phyloP scores from a whole-genome alignment of 2,113 vertebrate species.

The Acrocephalus arundinaceus region DNA sequence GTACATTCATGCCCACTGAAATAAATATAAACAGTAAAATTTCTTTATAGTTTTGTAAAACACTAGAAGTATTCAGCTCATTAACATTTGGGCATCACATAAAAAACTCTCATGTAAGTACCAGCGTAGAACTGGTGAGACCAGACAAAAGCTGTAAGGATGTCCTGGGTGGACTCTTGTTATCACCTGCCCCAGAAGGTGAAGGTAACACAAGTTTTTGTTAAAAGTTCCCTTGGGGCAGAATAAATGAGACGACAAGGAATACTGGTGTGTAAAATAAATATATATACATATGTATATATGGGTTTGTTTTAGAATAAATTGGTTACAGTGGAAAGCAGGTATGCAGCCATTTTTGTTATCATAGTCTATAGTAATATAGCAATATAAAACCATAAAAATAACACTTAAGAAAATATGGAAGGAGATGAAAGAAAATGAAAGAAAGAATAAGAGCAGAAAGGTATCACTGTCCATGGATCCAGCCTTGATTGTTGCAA shows the following conservation, averaged over 20 bases:
- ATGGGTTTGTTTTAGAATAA: neutral
- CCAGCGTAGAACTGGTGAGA: too few relatives aligned
- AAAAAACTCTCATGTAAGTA: neutral
- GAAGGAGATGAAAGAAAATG: neutral
- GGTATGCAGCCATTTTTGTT: neutral
- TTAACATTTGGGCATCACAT: rapidly evolving
- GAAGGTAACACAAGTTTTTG: neutral
- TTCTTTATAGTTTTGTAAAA: neutral
- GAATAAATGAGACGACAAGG: neutral
- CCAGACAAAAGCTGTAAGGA: rapidly evolving
- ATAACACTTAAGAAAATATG: neutral
- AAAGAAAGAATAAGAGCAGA: neutral
- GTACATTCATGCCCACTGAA: neutral
- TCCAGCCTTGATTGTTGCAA: neutral
- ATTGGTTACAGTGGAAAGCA: neutral
- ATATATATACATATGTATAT: neutral
- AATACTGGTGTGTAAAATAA: neutral
- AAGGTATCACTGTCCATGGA: neutral
- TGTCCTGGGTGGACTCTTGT: neutral
- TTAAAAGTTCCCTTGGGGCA: neutral
- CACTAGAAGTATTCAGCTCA: neutral
- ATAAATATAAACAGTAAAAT: neutral
- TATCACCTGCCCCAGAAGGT: neutral
- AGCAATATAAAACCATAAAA: neutral
- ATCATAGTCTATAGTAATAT: neutral